Percentiles rank a stretch among this genome's conserved stretches.
phyloP scores from a whole-genome alignment of 1,140 invertebrate species.

The Lamellibrachia luymesi region DNA sequence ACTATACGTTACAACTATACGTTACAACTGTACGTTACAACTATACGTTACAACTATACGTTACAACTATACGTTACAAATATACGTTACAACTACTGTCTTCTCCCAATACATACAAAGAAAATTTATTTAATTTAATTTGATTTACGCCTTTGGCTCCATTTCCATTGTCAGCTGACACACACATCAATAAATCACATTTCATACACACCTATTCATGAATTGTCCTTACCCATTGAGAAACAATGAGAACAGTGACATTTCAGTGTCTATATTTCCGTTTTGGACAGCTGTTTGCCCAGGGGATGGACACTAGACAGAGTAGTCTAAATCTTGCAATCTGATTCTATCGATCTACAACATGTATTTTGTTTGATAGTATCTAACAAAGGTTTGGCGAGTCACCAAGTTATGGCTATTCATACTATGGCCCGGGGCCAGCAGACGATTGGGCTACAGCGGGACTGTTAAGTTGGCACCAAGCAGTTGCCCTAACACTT shows the following conservation, averaged over 20 bases:
- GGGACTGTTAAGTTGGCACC: background rate
- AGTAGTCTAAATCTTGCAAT: background rate
- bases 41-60: no score
- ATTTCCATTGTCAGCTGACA: background rate
- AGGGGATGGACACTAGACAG: background rate
- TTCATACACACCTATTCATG: background rate
- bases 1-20: no score
- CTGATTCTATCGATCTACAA: background rate
- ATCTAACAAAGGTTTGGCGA: constrained; percentile 1
- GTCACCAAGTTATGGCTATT: background rate
- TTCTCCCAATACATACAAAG: background rate
- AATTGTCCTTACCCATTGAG: background rate
- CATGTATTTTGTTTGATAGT: background rate
- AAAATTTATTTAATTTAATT: background rate
- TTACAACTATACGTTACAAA: no score
- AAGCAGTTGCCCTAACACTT: background rate
- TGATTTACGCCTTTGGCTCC: background rate
- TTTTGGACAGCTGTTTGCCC: background rate
- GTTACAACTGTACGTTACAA: no score
- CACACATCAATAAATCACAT: background rate
- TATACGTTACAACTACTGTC: background rate
- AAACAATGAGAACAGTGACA: background rate
- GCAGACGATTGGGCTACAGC: background rate
- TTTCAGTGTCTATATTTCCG: background rate
- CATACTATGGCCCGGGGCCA: background rate